These are phyloP conservation scores for Myiothlypis coronata DNA, from an alignment of 2,797 vertebrate species.

Conservation along the genomic window DNA sequence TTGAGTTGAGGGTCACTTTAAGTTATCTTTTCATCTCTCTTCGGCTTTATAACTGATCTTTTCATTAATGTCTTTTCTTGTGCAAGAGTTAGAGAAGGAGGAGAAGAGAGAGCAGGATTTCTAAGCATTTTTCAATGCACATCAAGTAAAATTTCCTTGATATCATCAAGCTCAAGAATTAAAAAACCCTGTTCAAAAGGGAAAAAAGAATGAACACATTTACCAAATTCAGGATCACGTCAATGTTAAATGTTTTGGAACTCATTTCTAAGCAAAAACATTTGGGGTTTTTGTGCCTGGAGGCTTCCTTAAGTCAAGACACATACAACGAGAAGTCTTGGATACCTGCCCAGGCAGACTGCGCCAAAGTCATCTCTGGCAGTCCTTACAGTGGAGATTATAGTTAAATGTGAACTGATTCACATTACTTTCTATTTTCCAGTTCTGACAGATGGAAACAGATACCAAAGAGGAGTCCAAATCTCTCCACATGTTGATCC, in stretches of 20 bases:
- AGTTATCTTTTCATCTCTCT: background rate
- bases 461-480: constrained; percentile 12
- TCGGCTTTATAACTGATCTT: background rate
- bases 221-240: background rate
- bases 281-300: background rate
- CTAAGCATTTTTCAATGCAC: background rate
- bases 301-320: background rate
- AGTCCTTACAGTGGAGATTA: constrained; percentile 35
- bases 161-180: background rate
- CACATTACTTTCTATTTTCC: constrained; percentile 41
- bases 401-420: constrained; percentile 30
- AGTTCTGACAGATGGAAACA: constrained; percentile 37
- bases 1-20: background rate
- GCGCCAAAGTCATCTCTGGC: constrained; percentile 2
- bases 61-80: background rate
- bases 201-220: background rate
- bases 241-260: background rate
- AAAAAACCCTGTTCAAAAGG: background rate
- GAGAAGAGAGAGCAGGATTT: background rate
- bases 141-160: background rate
- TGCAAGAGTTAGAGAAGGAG: background rate
- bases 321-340: background rate
- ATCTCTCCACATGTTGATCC: constrained; percentile 16
- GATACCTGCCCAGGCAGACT: background rate
- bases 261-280: background rate